Evolutionary conservation across 2,888 invertebrate species (phyloP), one percentile per base, ranked within the genome.

Genomic region (Phytoseiulus persimilis): DNA sequence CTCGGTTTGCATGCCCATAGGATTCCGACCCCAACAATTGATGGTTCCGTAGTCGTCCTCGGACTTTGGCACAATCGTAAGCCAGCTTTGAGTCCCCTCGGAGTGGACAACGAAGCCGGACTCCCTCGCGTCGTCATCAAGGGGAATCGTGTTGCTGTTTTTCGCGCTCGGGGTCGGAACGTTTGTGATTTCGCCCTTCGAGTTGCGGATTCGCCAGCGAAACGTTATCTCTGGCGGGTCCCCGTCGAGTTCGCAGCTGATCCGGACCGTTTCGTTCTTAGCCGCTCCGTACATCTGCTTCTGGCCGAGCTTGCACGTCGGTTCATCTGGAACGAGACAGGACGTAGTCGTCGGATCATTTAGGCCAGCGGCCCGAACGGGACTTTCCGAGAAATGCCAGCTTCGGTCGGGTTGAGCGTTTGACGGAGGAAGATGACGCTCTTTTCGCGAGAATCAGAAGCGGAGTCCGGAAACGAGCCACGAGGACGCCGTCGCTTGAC

Each of bases 131-230:
- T 87, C 87, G 87, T 33, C 32, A 31, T 39, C n/a, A 83, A 91
- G 90, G 0, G 90, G 83, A 31, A 90, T 31, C 23, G 90, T 33
- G 46, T 91, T 90, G 65, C 65, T 65, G 65, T 65, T 65, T 32
- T 33, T 33, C n/a, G 87, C 45, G n/a, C 9, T 39, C 45, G 87
- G 32, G 5, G 87, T 39, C 33, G 87, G 87, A 87, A 45, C 31
- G 45, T n/a, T 39, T 32, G 90, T 90, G 46, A 90, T 91, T 32
- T 91, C 91, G 0, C 92, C 32, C 31, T 87, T 92, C 83, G 96
- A 96, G 93, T 96, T 97, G 94, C 97, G 97, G 94, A 97, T 96
- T 91, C 96, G 96, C 97, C 97, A 97, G 90, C 95, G 95, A 92
- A 97, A 97, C 93, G 95, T 94, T 28, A 97, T 96, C 92, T 96